phyloP scores from a whole-genome alignment of 2,113 vertebrate genomes.

The Dasyprocta punctata region DNA sequence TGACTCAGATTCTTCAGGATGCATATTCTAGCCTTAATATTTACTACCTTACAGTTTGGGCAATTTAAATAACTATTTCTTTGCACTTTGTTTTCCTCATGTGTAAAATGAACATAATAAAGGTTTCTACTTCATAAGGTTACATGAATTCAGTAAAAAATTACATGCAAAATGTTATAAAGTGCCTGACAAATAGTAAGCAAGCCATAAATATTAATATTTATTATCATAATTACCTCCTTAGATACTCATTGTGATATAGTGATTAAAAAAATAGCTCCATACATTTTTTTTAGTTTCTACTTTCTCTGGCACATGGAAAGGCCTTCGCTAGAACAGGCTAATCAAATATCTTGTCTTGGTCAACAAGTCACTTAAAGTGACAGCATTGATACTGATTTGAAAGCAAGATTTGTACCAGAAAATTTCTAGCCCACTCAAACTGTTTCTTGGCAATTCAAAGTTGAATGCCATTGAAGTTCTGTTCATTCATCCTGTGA shows the following conservation, averaged over 20 bases:
- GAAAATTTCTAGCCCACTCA: conserved; percentile 64
- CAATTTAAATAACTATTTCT: conserved; percentile 11
- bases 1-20: neutral
- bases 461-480: conserved; percentile 15
- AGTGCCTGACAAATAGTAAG: neutral
- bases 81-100: conserved; percentile 30
- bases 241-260: neutral
- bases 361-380: conserved; percentile 58
- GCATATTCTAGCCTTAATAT: neutral
- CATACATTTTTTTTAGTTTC: neutral
- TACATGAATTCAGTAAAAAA: conserved; percentile 7
- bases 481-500: neutral
- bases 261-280: neutral
- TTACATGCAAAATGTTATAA: neutral
- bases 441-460: conserved; percentile 33
- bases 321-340: conserved; percentile 1
- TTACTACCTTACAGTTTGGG: neutral
- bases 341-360: conserved; percentile 56
- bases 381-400: conserved; percentile 64
- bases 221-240: neutral
- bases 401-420: conserved; percentile 57
- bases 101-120: conserved; percentile 28
- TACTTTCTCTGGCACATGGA: neutral
- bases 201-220: neutral
- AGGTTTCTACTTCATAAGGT: neutral